Percentiles rank a stretch among this genome's conserved stretches.
Evolutionary conservation across 2,888 invertebrate genomes (phyloP).

Genomic region (Dendrolimus pini): DNA sequence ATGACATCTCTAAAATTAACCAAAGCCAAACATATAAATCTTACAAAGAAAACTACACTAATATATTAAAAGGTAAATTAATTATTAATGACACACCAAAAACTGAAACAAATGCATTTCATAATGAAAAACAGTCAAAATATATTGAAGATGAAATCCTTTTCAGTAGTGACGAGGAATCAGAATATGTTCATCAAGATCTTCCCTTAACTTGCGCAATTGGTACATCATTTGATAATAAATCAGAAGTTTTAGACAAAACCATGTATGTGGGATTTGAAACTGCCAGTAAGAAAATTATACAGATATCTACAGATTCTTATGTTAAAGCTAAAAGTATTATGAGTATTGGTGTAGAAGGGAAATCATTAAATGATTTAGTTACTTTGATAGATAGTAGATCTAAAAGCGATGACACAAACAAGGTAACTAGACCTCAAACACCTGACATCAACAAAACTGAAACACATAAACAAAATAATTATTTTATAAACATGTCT

Average conservation of each 20-base stretch:
- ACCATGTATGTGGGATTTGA: conserved; percentile 62
- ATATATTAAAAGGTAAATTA: not conserved
- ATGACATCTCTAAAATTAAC: too few species aligned
- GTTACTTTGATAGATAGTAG: conserved; percentile 28
- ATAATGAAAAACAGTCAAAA: conserved; percentile 11
- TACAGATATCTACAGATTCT: conserved; percentile 45
- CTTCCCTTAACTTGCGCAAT: conserved; percentile 53
- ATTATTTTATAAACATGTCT: not conserved
- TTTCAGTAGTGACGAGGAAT: conserved; percentile 64
- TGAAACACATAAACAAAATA: not conserved
- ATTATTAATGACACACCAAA: too few species aligned
- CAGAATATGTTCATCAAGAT: conserved; percentile 30
- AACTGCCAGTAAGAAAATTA: conserved; percentile 59
- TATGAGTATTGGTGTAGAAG: conserved; percentile 24
- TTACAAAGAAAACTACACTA: not conserved
- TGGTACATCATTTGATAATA: conserved; percentile 41
- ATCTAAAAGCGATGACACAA: conserved; percentile 1
- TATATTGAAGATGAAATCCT: conserved; percentile 48
- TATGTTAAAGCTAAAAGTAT: conserved; percentile 48
- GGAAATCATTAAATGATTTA: conserved; percentile 28
- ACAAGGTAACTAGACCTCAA: not conserved
- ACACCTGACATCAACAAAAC: too few species aligned
- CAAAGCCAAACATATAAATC: not conserved
- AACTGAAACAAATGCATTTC: not conserved
- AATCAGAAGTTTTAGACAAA: conserved; percentile 38